Evolutionary conservation across 2,113 vertebrate genomes (phyloP), one percentile per base, ranked within the genome.

Genomic region (Penelope pileata): DNA sequence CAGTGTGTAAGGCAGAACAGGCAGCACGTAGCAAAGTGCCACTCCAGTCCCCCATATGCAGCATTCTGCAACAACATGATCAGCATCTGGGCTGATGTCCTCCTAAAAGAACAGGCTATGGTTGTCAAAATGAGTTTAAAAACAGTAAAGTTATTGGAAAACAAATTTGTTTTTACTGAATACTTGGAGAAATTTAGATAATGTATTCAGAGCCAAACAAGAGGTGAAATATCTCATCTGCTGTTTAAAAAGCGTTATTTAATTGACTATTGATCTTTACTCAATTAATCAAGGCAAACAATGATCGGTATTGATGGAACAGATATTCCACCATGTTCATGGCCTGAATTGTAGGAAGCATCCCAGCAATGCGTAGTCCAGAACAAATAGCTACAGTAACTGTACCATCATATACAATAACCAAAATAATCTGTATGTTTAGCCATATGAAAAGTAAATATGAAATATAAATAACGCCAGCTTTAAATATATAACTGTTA

Each of bases 261-360:
- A 96, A 96, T 97, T 95, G 96, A 91, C 92, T 97, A 73, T 84
- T 93, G 96, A 93, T 94, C 96, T 93, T 59, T 93, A 84, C 86
- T 93, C 90, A 94, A 56, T 97, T 95, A 96, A 93, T 97, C 94
- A 94, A 95, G 90, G 90, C 81, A 89, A 96, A 93, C 74, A 96
- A 64, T 85, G 83, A 87, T 88, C 54, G 30, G 74, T 96, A 93
- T 66, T 89, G 91, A 94, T 92, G 87, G 86, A 77, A 94, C 63
- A 70, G 78, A 50, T 92, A 88, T 87, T 90, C 94, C 75, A 63
- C 78, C 74, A 24, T 73, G 60, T 88, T 42, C 79, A 18, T 69
- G 81, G 60, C 56, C 67, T 91, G 81, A 81, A 79, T 75, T 79
- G 90, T 36, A 90, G 82, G 86, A 96, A 95, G 92, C 73, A 77